Conservation (phyloP, 1,140 invertebrate genomes). For the Pissodes strobi region DNA sequence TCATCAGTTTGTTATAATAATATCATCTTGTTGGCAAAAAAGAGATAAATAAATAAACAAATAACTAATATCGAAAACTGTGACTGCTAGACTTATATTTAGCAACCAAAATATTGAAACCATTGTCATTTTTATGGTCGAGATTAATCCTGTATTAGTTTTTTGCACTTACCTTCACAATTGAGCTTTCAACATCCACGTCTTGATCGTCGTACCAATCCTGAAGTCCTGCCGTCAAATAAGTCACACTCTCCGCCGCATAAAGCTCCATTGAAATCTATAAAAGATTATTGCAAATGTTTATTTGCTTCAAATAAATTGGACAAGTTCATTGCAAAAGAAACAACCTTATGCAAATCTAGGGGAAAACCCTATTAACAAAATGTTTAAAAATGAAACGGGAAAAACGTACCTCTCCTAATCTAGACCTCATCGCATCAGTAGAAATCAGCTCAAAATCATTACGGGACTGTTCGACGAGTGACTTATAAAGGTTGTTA, state of each 20-base stretch:
- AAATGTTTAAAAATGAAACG: no score
- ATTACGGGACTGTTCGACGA: conserved; percentile 64
- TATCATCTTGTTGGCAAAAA: no score
- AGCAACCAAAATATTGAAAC: no score
- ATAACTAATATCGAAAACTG: no score
- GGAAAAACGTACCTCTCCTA: conserved; percentile 48
- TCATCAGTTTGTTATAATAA: no score
- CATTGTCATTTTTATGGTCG: no score
- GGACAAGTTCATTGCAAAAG: no score
- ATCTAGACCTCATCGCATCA: conserved; percentile 38
- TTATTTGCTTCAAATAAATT: no score
- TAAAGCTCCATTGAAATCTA: conserved; percentile 63
- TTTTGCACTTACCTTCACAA: conserved; percentile 65
- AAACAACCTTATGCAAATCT: no score
- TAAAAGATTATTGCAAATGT: not conserved
- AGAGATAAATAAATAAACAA: no score
- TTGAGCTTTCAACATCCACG: conserved; percentile 74
- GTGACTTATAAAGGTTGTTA: conserved; percentile 62
- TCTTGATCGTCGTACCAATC: conserved; percentile 73
- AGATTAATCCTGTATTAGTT: not conserved
- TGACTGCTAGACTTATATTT: no score
- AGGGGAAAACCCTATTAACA: no score
- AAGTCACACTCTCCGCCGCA: conserved; percentile 78
- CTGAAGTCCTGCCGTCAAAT: conserved; percentile 70
- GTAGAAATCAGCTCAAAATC: conserved; percentile 58